A percentile compares a stretch with the other conserved stretches of the same genome.
These are phyloP conservation scores for Mesitornis unicolor DNA, from an alignment of 2,113 vertebrate genomes.

Conservation along the genomic window DNA sequence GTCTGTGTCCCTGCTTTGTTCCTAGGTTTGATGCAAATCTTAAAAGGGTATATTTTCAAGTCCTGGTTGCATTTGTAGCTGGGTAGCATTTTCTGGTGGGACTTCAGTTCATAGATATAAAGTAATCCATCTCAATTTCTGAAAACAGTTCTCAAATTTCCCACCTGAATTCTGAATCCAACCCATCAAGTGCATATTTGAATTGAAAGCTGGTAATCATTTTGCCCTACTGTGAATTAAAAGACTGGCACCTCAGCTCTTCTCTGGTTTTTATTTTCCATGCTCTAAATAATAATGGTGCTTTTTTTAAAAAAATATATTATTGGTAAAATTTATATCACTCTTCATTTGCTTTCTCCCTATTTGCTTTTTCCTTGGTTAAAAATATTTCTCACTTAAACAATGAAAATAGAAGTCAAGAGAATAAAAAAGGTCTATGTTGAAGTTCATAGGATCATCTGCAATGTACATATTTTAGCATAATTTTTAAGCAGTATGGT, in stretches of 20 bases:
- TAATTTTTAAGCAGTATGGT: constrained; percentile 40
- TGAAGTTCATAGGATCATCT: not conserved
- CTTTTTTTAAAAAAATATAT: not conserved
- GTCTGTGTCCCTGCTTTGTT: not conserved
- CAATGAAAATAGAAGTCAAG: not conserved
- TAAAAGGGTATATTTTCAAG: not conserved
- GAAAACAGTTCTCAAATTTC: not conserved
- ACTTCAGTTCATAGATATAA: not conserved
- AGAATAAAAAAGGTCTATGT: not conserved
- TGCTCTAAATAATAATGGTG: not conserved
- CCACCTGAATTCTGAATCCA: not conserved
- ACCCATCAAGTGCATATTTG: not conserved
- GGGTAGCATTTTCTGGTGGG: not conserved
- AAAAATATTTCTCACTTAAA: not conserved
- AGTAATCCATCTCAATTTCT: not conserved
- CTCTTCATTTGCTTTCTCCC: not conserved
- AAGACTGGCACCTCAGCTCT: not conserved
- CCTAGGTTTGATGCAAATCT: not conserved
- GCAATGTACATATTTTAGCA: not conserved
- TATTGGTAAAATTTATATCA: not conserved
- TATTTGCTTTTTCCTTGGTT: not conserved
- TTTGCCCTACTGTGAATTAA: not conserved
- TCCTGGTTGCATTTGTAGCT: not conserved
- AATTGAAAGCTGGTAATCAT: not conserved
- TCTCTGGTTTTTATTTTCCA: not conserved